Conservation (phyloP, 2,888 invertebrate species). For the Zygothrica quintamaculata region DNA sequence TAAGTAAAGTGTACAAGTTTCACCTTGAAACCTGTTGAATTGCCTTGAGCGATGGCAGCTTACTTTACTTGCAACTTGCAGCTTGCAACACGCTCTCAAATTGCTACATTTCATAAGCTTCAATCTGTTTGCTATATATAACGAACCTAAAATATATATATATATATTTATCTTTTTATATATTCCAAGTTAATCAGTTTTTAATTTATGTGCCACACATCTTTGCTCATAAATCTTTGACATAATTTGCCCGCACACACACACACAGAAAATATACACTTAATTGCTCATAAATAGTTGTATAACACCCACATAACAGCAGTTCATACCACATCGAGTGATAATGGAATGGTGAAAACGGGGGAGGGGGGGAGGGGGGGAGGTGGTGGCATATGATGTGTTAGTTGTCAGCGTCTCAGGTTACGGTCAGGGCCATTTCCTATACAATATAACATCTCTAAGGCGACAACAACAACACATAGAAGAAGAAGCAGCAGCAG, state of each 20-base stretch:
- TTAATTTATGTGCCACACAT: slow-evolving; percentile 1
- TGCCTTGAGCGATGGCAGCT: slow-evolving; percentile 37
- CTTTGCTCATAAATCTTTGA: slow-evolving; percentile 61
- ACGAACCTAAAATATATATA: no score
- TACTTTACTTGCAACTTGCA: not conserved
- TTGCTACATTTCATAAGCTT: no score
- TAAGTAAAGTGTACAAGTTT: slow-evolving; percentile 56
- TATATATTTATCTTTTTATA: no score
- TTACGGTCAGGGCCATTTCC: slow-evolving; percentile 49
- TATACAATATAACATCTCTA: slow-evolving; percentile 37
- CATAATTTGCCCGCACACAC: slow-evolving; percentile 62
- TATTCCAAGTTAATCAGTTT: no score
- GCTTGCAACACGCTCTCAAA: not conserved
- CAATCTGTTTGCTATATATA: no score
- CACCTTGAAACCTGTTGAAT: slow-evolving; percentile 72
- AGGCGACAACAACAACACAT: slow-evolving; percentile 18
- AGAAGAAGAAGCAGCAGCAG: no score
- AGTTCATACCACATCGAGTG: no score
- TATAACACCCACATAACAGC: slow-evolving; percentile 48
- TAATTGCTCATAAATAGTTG: slow-evolving; percentile 74
- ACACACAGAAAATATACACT: slow-evolving; percentile 65
- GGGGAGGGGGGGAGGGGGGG: not conserved
- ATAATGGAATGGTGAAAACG: not conserved
- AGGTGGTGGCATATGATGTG: not conserved
- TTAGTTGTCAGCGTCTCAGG: slow-evolving; percentile 47